Percentiles rank a stretch among this genome's conserved stretches.
Evolutionary conservation across 2,888 invertebrate species (phyloP).

Genomic region (Suillia variegata): DNA sequence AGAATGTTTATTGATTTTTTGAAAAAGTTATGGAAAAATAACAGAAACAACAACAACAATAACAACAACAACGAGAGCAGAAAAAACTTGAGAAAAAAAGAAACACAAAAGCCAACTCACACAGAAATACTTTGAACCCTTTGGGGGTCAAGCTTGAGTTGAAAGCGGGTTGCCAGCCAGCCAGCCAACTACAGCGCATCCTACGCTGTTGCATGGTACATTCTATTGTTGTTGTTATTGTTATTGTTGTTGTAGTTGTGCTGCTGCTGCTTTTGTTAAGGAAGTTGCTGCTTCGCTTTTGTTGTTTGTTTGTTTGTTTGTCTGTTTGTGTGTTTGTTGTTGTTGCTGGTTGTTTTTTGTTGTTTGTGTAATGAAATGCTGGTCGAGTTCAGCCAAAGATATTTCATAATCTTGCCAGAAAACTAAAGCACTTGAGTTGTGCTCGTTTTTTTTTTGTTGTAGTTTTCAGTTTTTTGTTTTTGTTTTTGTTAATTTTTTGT

Average conservation of each 20-base stretch:
- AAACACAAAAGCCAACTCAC: background rate
- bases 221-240: slow-evolving; percentile 24
- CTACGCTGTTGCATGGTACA: background rate
- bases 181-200: background rate
- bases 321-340: slow-evolving; percentile 26
- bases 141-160: slow-evolving; percentile 37
- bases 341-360: slow-evolving; percentile 4
- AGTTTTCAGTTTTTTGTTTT: too few relatives aligned
- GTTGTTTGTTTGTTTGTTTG: slow-evolving; percentile 27
- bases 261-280: slow-evolving; percentile 9
- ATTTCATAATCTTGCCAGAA: slow-evolving; percentile 31
- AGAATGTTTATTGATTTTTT: slow-evolving; percentile 38
- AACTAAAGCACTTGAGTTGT: too few relatives aligned
- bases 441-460: too few relatives aligned
- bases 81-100: background rate
- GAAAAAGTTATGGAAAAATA: slow-evolving; percentile 14
- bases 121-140: slow-evolving; percentile 37
- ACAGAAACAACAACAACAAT: slow-evolving; percentile 11
- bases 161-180: background rate
- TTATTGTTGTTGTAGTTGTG: slow-evolving; percentile 9
- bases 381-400: slow-evolving; percentile 31
- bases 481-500: slow-evolving; percentile 11
- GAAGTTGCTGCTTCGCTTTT: background rate
- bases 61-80: background rate
- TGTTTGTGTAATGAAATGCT: slow-evolving; percentile 25